These are phyloP conservation scores for Psittacula derbiana DNA, from an alignment of 2,797 vertebrate genomes.

Conservation along the genomic window DNA sequence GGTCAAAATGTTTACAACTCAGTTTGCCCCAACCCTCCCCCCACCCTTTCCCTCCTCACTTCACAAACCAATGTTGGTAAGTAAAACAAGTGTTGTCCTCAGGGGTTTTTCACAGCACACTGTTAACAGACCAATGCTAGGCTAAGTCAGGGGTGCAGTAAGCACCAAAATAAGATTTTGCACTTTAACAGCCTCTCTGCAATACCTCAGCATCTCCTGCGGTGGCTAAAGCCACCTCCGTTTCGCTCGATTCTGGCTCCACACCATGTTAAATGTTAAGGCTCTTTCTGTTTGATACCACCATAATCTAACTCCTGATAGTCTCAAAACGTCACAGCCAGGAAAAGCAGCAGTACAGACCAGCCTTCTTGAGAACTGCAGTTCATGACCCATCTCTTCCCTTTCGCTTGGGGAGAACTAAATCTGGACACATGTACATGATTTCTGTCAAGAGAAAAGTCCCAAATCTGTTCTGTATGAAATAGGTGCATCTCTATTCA, in stretches of 20 bases:
- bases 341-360: background rate
- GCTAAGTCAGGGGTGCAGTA: background rate
- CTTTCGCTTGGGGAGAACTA: background rate
- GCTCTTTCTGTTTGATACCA: background rate
- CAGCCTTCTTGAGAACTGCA: background rate
- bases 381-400: background rate
- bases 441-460: background rate
- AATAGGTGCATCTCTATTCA: background rate
- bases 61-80: slow-evolving; percentile 20
- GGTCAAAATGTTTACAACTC: slow-evolving; percentile 73
- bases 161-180: slow-evolving; percentile 28
- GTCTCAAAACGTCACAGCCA: background rate
- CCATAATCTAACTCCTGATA: background rate
- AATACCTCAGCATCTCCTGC: background rate
- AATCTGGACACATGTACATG: background rate
- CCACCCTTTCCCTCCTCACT: background rate
- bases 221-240: background rate
- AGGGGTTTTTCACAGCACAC: slow-evolving; percentile 6
- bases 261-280: background rate
- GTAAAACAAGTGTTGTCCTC: slow-evolving; percentile 7
- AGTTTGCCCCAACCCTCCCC: background rate
- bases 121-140: background rate
- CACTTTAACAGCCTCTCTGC: slow-evolving; percentile 21
- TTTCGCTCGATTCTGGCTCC: background rate
- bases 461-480: background rate